Base-by-base conservation (phyloP, 2,888 invertebrate genomes). In the Sphinx pinastri region DNA sequence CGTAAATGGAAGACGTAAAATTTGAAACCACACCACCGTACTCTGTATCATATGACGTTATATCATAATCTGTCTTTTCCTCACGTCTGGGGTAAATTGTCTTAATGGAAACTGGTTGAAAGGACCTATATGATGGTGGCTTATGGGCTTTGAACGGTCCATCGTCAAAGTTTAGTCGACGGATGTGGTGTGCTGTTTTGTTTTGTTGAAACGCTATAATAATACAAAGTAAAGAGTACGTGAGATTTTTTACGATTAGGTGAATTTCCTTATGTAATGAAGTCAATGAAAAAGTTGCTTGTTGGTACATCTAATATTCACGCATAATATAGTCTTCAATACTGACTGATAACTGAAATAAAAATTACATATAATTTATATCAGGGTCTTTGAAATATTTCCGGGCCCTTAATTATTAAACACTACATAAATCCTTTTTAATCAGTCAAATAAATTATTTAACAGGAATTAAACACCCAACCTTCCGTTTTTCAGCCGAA, bases 1-100 rank as follows among this genome's bases (percentile, higher is more conserved):
- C 94, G 71, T 94, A 94, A 76, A 94, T 90, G 71, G 94, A 91
- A 76, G 93, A 92, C 69, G 93, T 94, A 68, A 94, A 94, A 75
- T 94, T 94, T 0, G 94, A 92, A 0, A 93, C 91, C 19, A 94
- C 91, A 11, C 87, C 93, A n/a, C 92, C 92, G 69, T 94, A 94
- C 70, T 93, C 94, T 0, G 91, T 84, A 67, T 94, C 94, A 55
- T 93, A 94, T 0, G 93, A 89, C 25, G 88, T 91, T 73, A 91
- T 88, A 77, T 94, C 93, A 68, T 93, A 93, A 68, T 94, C 93
- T 0, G 86, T 79, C 63, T 86, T 82, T 60, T 90, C 92, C 47
- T 92, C 91, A 55, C 84, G 78, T 72, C 86, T 84, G 1, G 91
- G 89, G 73, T 92, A 92, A 10, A 86, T 77, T 3, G 86, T 79